Base-by-base conservation (phyloP, 2,797 vertebrate genomes). In the Clarias laeviceps region DNA sequence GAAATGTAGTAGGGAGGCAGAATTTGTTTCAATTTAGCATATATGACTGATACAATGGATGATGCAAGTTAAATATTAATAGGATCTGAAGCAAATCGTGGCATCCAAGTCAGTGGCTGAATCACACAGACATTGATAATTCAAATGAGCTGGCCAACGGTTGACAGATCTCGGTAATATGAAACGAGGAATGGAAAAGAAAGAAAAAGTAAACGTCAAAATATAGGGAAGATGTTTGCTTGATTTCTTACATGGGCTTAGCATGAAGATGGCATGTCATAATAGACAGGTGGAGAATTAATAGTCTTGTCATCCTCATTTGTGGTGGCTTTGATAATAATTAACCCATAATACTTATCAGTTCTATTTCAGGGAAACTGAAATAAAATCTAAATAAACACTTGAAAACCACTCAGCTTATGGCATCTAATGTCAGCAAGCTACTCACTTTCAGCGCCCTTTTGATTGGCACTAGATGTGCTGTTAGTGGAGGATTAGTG, bases 101-200 rank as follows among this genome's bases (percentile, higher is more conserved):
- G 37, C 70, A 70, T 83, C 50, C 72, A 61, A 82, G 82, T 87
- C 85, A 84, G 84, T 66, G 78, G 80, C 69, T 59, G 76, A 90
- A 89, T 88, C 66, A 72, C 56, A 82, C 85, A 84, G 87, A 88
- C 82, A 81, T 85, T 87, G 86, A 90, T 87, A 84, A 91, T 89
- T 87, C 72, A 88, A 86, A 89, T 74, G 59, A 73, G 87, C 29
- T 12, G 5, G 24, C 22, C 50, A 57, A 82, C 57, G 34, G 76
- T 66, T 66, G 22, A 82, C 82, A 85, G 50, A 85, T 89, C 84
- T 84, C 82, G 34, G 88, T 86, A 87, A 80, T 86, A 57, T 61
- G 80, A 79, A 86, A 80, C 5, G 20, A 85, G 81, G 61, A 80
- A 61, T 17, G 61, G 27, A 86, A 24, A 9, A 57, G 29, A 77